A percentile compares a stretch with the other conserved stretches of the same genome.
Conservation (phyloP, 1,140 invertebrate species). For the Dendrolimus kikuchii region DNA sequence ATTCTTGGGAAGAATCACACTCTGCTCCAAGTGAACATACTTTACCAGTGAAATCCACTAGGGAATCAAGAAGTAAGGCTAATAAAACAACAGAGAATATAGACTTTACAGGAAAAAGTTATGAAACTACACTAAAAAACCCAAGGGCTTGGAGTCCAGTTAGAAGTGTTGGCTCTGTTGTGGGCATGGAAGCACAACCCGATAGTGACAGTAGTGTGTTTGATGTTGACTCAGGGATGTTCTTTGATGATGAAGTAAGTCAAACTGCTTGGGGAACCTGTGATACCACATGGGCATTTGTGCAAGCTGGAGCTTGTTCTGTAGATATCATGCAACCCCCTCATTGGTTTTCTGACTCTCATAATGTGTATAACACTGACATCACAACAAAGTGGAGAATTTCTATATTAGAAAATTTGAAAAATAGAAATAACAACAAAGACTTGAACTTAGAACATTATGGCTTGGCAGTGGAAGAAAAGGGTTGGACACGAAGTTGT, state of each 20-base stretch:
- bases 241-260: slow-evolving; percentile 82
- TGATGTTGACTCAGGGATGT: slow-evolving; percentile 84
- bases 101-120: slow-evolving; percentile 77
- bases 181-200: slow-evolving; percentile 85
- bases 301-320: slow-evolving; percentile 84
- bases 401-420: slow-evolving; percentile 80
- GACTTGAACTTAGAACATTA: slow-evolving; percentile 74
- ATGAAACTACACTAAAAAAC: slow-evolving; percentile 78
- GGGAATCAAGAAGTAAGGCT: slow-evolving; percentile 47
- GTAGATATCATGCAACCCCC: slow-evolving; percentile 80
- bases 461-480: slow-evolving; percentile 85
- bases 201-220: slow-evolving; percentile 86
- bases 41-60: slow-evolving; percentile 59
- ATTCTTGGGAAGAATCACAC: slow-evolving; percentile 70
- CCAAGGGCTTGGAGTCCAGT: slow-evolving; percentile 88
- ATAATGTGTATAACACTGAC: slow-evolving; percentile 74
- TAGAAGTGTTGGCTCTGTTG: slow-evolving; percentile 84
- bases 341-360: slow-evolving; percentile 81
- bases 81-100: slow-evolving; percentile 55
- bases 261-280: slow-evolving; percentile 82
- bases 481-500: slow-evolving; percentile 87
- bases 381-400: slow-evolving; percentile 83
- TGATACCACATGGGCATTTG: slow-evolving; percentile 83
- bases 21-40: slow-evolving; percentile 69
- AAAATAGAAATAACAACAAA: slow-evolving; percentile 71